Conservation (phyloP, 2,113 vertebrate species). For the Oceanites oceanicus region DNA sequence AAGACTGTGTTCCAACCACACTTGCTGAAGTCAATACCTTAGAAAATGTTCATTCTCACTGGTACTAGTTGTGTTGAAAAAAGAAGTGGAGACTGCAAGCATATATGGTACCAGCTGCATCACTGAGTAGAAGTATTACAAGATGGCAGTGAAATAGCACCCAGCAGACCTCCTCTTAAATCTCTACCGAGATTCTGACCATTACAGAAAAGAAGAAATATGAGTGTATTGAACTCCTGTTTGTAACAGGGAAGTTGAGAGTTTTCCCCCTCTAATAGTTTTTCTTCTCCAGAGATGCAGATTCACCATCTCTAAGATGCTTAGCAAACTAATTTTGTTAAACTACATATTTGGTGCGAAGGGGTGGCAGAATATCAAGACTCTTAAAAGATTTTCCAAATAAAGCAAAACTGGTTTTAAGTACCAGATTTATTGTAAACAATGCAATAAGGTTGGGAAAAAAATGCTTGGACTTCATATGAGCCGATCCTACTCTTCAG, state of each 20-base stretch:
- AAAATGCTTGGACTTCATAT: not conserved
- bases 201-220: not conserved
- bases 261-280: not conserved
- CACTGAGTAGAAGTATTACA: not conserved
- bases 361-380: not conserved
- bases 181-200: not conserved
- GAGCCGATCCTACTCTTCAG: not conserved
- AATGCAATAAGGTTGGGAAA: not conserved
- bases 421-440: not conserved
- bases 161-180: not conserved
- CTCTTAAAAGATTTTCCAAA: not conserved
- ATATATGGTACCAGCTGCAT: not conserved
- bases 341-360: not conserved
- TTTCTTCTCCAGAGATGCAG: not conserved
- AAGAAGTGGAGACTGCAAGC: not conserved
- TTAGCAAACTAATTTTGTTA: not conserved
- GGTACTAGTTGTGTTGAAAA: not conserved
- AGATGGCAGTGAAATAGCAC: not conserved
- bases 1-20: not conserved
- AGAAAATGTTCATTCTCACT: not conserved
- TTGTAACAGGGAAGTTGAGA: not conserved
- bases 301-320: not conserved
- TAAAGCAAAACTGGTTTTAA: not conserved
- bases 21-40: not conserved
- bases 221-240: not conserved